Conservation (phyloP, 2,113 vertebrate species). For the Notarius lentiginosus region DNA sequence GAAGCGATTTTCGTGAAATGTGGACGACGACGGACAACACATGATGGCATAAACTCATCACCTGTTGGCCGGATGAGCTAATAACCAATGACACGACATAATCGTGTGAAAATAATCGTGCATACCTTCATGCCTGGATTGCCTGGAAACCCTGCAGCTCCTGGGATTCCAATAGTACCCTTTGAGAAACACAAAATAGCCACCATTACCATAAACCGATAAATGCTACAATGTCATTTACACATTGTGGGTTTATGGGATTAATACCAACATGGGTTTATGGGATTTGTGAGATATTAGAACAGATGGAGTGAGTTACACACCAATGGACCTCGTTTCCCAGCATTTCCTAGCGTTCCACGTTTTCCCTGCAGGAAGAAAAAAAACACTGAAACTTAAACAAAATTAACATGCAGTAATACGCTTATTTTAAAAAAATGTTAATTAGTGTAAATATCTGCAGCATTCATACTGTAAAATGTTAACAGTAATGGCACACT, state of each 20-base stretch:
- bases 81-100: not conserved
- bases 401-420: not conserved
- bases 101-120: not conserved
- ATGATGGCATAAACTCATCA: too few species aligned
- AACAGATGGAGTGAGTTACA: conserved; percentile 35
- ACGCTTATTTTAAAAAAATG: not conserved
- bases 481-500: too few species aligned
- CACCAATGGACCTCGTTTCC: conserved; percentile 84
- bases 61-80: not conserved
- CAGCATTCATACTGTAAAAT: not conserved
- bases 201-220: not conserved
- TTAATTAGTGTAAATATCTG: not conserved
- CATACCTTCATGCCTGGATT: conserved; percentile 89
- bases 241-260: not conserved
- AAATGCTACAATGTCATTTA: not conserved
- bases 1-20: too few species aligned
- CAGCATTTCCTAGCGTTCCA: conserved; percentile 84
- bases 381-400: not conserved
- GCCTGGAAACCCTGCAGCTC: conserved; percentile 89
- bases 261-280: not conserved
- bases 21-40: too few species aligned
- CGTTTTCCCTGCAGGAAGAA: conserved; percentile 80
- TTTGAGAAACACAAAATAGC: conserved; percentile 55
- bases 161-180: conserved; percentile 88
- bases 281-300: not conserved